Percentiles rank a stretch among this genome's conserved stretches.
These are phyloP conservation scores for Laticauda laticaudata DNA, from an alignment of 2,113 vertebrate genomes.

Conservation along the genomic window DNA sequence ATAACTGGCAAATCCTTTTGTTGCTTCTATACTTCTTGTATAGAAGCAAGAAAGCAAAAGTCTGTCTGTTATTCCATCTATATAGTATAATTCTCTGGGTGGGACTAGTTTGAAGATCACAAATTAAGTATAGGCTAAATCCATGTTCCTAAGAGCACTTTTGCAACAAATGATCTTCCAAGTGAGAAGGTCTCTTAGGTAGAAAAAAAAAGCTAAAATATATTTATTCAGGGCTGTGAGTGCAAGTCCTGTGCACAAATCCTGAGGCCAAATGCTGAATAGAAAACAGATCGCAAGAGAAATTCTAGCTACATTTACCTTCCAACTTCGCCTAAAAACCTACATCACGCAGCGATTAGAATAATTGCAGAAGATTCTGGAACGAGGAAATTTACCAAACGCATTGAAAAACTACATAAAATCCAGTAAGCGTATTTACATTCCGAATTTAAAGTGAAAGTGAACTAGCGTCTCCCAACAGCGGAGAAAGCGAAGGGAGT, in stretches of 20 bases:
- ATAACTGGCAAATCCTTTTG: neutral
- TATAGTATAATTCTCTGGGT: neutral
- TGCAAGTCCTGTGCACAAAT: neutral
- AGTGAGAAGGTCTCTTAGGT: neutral
- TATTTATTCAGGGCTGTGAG: neutral
- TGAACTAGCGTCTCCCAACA: neutral
- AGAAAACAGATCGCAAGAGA: neutral
- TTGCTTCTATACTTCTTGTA: neutral
- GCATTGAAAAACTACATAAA: neutral
- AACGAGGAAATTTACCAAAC: neutral
- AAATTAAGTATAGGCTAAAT: neutral
- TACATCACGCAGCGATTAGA: neutral
- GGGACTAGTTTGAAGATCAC: neutral
- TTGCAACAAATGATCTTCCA: neutral
- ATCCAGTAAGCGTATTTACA: neutral
- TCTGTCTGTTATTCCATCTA: neutral
- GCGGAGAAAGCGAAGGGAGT: neutral
- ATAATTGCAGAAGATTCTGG: neutral
- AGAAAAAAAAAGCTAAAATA: neutral
- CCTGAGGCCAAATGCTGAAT: neutral
- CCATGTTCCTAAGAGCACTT: neutral
- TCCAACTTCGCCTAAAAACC: neutral
- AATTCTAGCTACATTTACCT: neutral
- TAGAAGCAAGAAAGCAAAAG: neutral
- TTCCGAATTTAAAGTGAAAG: neutral